Evolutionary conservation across 2,113 vertebrate species (phyloP).

Genomic region (Malurus alboscapulatus): DNA sequence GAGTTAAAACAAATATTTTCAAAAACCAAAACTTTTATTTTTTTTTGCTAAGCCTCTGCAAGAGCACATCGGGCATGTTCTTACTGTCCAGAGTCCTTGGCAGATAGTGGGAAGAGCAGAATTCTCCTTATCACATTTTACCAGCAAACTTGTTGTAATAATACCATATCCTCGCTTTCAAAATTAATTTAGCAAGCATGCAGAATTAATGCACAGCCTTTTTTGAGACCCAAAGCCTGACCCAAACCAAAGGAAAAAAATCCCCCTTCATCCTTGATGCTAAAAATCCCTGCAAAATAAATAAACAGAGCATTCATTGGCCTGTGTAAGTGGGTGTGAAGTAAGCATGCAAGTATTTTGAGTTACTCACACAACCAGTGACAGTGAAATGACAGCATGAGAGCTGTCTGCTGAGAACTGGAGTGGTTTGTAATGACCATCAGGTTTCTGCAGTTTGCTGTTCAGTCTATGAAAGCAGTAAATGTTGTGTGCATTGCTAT

Average conservation of each 20-base stretch:
- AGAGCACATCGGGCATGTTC: background rate
- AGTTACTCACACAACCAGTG: background rate
- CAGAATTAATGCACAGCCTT: background rate
- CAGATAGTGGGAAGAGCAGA: background rate
- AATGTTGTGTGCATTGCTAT: background rate
- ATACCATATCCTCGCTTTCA: background rate
- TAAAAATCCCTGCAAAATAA: background rate
- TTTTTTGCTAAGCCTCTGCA: background rate
- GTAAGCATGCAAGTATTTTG: background rate
- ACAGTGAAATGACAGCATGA: background rate
- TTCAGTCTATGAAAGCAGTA: background rate
- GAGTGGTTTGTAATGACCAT: background rate
- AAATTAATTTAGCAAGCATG: background rate
- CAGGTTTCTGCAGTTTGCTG: background rate
- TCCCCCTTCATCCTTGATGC: background rate
- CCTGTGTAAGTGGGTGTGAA: background rate
- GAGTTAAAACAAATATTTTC: conserved; percentile 32
- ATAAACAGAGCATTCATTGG: background rate
- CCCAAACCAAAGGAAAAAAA: background rate
- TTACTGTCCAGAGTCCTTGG: background rate
- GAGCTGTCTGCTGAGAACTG: background rate
- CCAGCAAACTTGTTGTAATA: conserved; percentile 20
- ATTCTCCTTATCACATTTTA: conserved; percentile 30
- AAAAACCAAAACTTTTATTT: background rate
- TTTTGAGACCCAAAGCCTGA: background rate